phyloP scores from a whole-genome alignment of 2,888 invertebrate genomes.

The Rutpela maculata region DNA sequence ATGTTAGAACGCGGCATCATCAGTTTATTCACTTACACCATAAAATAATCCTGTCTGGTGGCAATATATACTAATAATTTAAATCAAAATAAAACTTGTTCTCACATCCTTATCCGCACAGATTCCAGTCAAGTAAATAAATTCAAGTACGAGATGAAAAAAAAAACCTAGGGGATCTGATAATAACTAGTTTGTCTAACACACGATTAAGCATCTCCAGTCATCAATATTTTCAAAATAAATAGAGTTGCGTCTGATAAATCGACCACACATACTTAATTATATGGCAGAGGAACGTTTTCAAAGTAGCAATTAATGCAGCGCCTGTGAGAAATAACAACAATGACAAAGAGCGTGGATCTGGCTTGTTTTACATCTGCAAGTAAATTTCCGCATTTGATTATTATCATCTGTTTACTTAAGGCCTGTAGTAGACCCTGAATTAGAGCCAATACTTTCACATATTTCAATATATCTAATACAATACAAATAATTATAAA shows the following conservation, averaged over 20 bases:
- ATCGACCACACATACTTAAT: slow-evolving; percentile 65
- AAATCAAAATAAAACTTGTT: slow-evolving; percentile 9
- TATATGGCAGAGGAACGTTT: slow-evolving; percentile 50
- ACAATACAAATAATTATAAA: too few relatives aligned
- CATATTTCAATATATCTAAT: too few relatives aligned
- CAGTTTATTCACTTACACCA: background rate
- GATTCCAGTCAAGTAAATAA: slow-evolving; percentile 12
- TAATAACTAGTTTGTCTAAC: slow-evolving; percentile 62
- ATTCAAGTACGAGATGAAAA: background rate
- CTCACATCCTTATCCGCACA: background rate
- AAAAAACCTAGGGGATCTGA: slow-evolving; percentile 43
- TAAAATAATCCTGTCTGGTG: background rate
- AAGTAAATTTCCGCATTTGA: slow-evolving; percentile 51
- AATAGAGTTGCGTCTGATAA: slow-evolving; percentile 59
- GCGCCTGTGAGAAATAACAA: slow-evolving; percentile 15
- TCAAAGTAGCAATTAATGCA: slow-evolving; percentile 45
- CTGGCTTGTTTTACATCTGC: slow-evolving; percentile 15
- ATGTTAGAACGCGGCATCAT: background rate
- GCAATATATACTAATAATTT: background rate
- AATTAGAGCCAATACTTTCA: background rate
- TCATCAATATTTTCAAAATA: slow-evolving; percentile 61
- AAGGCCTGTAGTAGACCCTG: background rate
- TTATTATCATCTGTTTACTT: slow-evolving; percentile 41
- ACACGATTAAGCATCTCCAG: slow-evolving; percentile 58
- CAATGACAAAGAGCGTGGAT: slow-evolving; percentile 8